Conservation (phyloP, 2,113 vertebrate species). For the Carassius gibelio region DNA sequence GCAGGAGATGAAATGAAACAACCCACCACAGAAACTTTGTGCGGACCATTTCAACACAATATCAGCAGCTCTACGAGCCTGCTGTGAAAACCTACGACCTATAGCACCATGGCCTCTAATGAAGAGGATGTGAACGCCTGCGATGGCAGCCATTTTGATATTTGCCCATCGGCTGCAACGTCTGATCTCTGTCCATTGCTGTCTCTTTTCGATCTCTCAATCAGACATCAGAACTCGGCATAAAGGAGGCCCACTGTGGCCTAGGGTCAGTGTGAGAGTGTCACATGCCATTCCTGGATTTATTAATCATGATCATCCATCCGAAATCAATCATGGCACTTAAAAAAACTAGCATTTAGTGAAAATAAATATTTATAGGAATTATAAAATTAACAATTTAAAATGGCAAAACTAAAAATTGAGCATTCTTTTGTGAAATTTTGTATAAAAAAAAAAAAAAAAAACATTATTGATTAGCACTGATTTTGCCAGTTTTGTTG, state of each 20-base stretch:
- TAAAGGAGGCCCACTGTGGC: neutral
- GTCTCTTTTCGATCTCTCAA: neutral
- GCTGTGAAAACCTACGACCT: constrained; percentile 14
- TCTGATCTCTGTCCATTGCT: neutral
- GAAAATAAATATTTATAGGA: neutral
- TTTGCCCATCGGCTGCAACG: neutral
- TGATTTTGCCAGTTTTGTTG: neutral
- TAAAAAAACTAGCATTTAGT: neutral
- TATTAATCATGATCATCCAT: neutral
- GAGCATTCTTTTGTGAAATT: no score
- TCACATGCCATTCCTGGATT: neutral
- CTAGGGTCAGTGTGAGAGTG: neutral
- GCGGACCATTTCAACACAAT: neutral
- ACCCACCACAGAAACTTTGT: constrained; percentile 21
- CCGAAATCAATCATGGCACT: no score
- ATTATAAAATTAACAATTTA: neutral
- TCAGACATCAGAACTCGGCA: neutral
- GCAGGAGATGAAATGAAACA: constrained; percentile 35
- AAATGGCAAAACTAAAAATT: no score
- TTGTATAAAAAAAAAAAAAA: no score
- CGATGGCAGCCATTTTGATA: neutral
- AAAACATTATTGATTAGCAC: neutral
- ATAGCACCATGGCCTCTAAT: neutral
- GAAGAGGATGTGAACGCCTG: neutral
- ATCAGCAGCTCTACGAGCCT: neutral